Evolutionary conservation across 2,113 vertebrate genomes (phyloP).

Genomic region (Cebidichthys violaceus): DNA sequence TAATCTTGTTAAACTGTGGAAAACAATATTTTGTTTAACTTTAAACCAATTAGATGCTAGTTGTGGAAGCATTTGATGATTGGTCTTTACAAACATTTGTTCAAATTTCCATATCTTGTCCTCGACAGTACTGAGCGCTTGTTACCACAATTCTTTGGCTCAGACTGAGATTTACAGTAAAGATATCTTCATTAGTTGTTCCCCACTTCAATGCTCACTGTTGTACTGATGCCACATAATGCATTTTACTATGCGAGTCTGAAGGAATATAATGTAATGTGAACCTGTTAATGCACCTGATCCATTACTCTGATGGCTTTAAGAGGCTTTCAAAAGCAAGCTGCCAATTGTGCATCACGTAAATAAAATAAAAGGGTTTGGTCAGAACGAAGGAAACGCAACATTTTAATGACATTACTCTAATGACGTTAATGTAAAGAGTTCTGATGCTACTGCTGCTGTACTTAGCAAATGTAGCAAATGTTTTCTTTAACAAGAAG

Average conservation of each 20-base stretch:
- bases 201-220: background rate
- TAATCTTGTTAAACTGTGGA: background rate
- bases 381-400: background rate
- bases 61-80: background rate
- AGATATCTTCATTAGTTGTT: background rate
- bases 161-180: constrained; percentile 1
- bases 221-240: constrained; percentile 1
- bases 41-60: background rate
- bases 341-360: constrained; percentile 6
- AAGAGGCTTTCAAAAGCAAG: constrained; percentile 23
- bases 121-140: background rate
- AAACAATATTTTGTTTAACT: background rate
- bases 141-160: background rate
- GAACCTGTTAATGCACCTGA: constrained; percentile 30
- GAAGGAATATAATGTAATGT: background rate
- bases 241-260: background rate
- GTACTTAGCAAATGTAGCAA: background rate
- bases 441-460: background rate
- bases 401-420: background rate
- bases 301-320: constrained; percentile 30
- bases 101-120: background rate
- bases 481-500: background rate
- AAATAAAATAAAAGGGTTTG: constrained; percentile 12
- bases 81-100: background rate
- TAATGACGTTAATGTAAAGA: background rate